Evolutionary conservation across 2,888 invertebrate species (phyloP).

Genomic region (Tenthredo amoena): DNA sequence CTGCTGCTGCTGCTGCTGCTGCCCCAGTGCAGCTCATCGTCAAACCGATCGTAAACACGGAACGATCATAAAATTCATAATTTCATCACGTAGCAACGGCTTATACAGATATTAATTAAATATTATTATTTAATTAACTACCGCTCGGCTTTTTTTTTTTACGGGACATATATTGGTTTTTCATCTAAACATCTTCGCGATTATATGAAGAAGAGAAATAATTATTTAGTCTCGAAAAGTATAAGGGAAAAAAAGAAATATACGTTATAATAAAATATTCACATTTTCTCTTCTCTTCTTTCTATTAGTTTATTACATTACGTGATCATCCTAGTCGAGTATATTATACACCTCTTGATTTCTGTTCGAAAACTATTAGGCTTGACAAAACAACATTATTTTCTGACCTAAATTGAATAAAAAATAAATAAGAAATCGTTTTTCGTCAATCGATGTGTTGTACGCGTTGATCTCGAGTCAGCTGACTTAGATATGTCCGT

Average conservation of each 20-base stretch:
- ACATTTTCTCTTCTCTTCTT: not conserved
- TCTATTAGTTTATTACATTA: not conserved
- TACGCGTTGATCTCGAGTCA: conserved; percentile 2
- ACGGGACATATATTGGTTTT: not conserved
- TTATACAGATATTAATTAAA: not conserved
- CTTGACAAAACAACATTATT: not conserved
- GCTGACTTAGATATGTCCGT: not conserved
- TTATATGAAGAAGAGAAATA: no score
- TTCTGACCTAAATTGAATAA: not conserved
- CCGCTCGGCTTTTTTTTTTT: not conserved
- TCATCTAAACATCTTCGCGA: no score
- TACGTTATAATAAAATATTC: not conserved
- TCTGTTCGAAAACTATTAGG: not conserved
- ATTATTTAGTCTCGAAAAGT: no score
- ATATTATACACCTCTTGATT: not conserved
- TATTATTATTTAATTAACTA: not conserved
- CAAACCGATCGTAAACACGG: conserved; percentile 15
- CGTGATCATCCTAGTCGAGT: not conserved
- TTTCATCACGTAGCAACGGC: not conserved
- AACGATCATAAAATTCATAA: conserved; percentile 24
- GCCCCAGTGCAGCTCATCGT: not conserved
- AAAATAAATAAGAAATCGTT: not conserved
- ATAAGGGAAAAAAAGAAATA: not conserved
- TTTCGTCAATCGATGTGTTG: conserved; percentile 6
- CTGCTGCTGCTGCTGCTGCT: not conserved